Base-by-base conservation (phyloP, 1,140 invertebrate genomes). In the Stegodyphus dumicola region DNA sequence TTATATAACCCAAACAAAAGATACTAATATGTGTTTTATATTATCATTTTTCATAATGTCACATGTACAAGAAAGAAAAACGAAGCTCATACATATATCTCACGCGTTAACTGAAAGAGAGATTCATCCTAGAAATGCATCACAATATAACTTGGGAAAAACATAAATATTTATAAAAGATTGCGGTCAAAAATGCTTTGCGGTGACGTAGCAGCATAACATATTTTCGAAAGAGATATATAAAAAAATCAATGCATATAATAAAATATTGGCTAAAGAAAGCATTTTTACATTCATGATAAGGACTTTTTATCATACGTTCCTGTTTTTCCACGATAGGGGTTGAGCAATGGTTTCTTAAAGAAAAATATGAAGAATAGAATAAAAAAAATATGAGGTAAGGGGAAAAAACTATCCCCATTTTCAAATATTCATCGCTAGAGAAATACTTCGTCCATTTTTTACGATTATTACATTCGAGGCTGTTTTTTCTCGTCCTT, bases 391-490 rank as follows among this genome's bases (percentile, higher is more conserved):
- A 1, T 2, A 9, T 11, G 9, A 11, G 9, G 56, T 60, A 9
- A 15, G 5, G 9, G 4, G 5, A 60, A 60, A 60, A 11, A 11
- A 15, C 56, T 60, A 33, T 33, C 33, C 33, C 33, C 33, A 33
- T 60, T 60, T 11, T 11, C 9, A 60, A 60, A 60, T 60, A 60
- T 60, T 60, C 15, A 9, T 60, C 15, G 56, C 15, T 60, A 15
- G 56, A 33, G 51, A 71, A 71, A 71, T 71, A 71, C n/a, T 48
- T 18, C 13, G 33, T 71, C 33, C 69, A 71, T 71, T 71, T 33
- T 71, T 71, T n/a, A 71, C 49, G 18, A 71, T 71, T 71, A 71
- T 71, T 33, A 71, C 51, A 71, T 71, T 71, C 69, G 33, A 51
- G 33, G 33, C 33, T 33, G 33, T 48, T 49, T 71, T 0, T 71